These are phyloP conservation scores for Lophotriccus pileatus DNA, from an alignment of 2,797 vertebrate genomes.

Conservation along the genomic window DNA sequence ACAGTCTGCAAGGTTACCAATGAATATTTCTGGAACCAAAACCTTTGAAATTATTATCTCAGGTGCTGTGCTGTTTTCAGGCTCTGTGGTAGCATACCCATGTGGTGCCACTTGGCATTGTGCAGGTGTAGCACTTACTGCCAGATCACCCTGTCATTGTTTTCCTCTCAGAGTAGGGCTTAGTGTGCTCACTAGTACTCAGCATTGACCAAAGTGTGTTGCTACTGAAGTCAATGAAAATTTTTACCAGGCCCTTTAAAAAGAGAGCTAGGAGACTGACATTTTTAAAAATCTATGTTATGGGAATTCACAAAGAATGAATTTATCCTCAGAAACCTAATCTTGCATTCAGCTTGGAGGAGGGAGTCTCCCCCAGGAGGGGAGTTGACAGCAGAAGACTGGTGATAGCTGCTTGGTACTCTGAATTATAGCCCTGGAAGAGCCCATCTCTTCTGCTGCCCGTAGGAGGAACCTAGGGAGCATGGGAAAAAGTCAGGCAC, in stretches of 20 bases:
- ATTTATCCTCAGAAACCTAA: constrained; percentile 13
- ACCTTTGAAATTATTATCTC: neutral
- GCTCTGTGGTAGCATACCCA: neutral
- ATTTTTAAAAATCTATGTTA: neutral
- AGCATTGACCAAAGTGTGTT: neutral
- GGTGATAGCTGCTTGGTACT: constrained; percentile 5
- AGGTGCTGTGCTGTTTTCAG: neutral
- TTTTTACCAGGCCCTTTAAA: neutral
- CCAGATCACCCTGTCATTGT: fast-evolving
- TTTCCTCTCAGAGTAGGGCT: neutral
- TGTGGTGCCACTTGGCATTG: fast-evolving
- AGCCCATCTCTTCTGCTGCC: neutral
- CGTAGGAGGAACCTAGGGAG: neutral
- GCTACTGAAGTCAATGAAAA: neutral
- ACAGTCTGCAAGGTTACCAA: neutral
- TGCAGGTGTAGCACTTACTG: neutral
- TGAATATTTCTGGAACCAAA: neutral
- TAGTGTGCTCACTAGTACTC: neutral
- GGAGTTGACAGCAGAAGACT: constrained; percentile 8
- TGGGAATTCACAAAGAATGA: neutral
- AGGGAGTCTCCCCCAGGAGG: neutral
- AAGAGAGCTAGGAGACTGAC: neutral
- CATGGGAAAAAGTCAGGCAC: neutral
- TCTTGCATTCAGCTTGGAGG: constrained; percentile 1
- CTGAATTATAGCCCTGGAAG: neutral